Evolutionary conservation across 2,797 vertebrate genomes (phyloP).

Genomic region (Morelia viridis): DNA sequence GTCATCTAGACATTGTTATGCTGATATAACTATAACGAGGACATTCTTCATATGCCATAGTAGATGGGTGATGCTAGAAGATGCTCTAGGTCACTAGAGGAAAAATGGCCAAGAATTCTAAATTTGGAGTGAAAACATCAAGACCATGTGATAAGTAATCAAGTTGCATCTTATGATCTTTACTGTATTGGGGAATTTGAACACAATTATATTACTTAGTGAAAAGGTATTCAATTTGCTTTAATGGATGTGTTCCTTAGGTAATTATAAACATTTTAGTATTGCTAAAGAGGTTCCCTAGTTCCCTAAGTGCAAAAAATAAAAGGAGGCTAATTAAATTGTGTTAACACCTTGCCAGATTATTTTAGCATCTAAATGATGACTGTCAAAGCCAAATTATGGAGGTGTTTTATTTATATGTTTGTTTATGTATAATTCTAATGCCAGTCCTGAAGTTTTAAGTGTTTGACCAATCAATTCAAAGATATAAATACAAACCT

Average conservation of each 20-base stretch:
- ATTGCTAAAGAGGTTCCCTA: constrained; percentile 27
- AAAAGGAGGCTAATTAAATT: constrained; percentile 47
- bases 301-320: constrained; percentile 23
- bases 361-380: constrained; percentile 15
- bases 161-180: neutral
- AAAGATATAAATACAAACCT: neutral
- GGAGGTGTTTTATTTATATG: neutral
- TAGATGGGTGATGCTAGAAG: neutral
- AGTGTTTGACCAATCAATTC: neutral
- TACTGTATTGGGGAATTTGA: constrained; percentile 39
- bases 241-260: constrained; percentile 53
- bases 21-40: neutral
- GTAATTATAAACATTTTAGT: constrained; percentile 43
- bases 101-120: neutral
- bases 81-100: neutral
- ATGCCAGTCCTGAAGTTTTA: neutral
- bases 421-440: neutral
- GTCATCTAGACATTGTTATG: neutral
- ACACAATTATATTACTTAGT: constrained; percentile 36
- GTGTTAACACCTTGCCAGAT: constrained; percentile 22
- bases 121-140: neutral
- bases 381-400: constrained; percentile 15
- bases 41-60: neutral
- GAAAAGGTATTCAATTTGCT: constrained; percentile 47
- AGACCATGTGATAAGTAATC: neutral